A percentile compares a stretch with the other conserved stretches of the same genome.
These are phyloP conservation scores for Rhombomys opimus DNA, from an alignment of 2,113 vertebrate species.

Conservation along the genomic window DNA sequence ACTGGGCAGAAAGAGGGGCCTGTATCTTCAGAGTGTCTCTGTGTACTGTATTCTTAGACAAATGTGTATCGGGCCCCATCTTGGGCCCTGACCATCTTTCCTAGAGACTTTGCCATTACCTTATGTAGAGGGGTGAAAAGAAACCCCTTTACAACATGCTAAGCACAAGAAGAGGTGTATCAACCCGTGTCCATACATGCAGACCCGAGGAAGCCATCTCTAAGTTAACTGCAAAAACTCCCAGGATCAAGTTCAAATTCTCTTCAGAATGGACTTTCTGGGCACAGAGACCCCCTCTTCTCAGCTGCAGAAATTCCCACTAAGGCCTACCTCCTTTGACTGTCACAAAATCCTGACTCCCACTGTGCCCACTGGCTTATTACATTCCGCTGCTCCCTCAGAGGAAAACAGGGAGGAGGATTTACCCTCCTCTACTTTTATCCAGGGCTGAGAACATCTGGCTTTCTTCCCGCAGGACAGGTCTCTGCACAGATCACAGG, in stretches of 20 bases:
- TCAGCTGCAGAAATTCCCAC: neutral
- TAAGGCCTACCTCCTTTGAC: accelerated
- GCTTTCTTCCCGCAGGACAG: neutral
- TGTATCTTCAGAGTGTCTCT: neutral
- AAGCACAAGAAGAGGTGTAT: too few species aligned
- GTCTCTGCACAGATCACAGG: neutral
- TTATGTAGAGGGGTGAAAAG: neutral
- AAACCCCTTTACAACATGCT: too few species aligned
- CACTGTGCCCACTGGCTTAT: neutral
- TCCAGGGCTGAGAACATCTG: neutral
- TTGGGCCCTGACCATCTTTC: neutral
- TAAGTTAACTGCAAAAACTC: neutral
- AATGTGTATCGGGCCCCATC: neutral
- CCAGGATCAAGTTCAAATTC: neutral
- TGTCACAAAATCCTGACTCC: neutral
- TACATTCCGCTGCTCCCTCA: neutral
- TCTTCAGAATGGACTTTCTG: neutral
- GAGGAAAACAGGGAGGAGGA: neutral
- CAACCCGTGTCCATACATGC: neutral
- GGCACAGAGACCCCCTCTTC: neutral
- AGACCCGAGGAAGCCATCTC: too few species aligned
- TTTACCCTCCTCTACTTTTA: neutral
- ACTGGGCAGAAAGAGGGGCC: neutral
- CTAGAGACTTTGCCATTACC: neutral
- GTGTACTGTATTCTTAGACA: neutral